Conservation (phyloP, 2,888 invertebrate species). For the Hyposoter didymator region DNA sequence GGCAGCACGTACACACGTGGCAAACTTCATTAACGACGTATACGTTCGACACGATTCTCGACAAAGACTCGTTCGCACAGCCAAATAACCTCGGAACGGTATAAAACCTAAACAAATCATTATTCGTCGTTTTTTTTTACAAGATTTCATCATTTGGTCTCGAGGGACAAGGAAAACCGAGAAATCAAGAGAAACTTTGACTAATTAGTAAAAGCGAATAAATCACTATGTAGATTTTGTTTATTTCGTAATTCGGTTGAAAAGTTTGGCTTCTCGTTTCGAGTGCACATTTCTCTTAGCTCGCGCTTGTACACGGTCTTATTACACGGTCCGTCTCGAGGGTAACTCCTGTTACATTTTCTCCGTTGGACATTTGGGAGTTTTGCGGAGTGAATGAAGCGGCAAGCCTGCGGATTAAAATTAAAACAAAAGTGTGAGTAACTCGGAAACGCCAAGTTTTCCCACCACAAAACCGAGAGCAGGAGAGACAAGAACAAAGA, state of each 20-base stretch:
- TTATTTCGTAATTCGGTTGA: slow-evolving; percentile 21
- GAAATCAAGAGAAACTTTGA: slow-evolving; percentile 71
- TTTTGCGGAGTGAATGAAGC: slow-evolving; percentile 27
- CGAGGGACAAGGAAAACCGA: slow-evolving; percentile 50
- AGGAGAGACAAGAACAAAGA: slow-evolving; percentile 23
- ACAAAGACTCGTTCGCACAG: slow-evolving; percentile 37
- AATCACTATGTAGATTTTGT: slow-evolving; percentile 32
- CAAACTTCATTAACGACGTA: slow-evolving; percentile 58
- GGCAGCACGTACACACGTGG: slow-evolving; percentile 56
- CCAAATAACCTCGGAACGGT: slow-evolving; percentile 37
- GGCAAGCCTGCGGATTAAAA: slow-evolving; percentile 63
- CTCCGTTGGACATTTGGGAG: slow-evolving; percentile 50
- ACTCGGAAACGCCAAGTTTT: slow-evolving; percentile 48
- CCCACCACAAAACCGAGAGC: slow-evolving; percentile 36
- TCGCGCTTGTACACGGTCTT: slow-evolving; percentile 10
- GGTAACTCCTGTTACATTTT: slow-evolving; percentile 64
- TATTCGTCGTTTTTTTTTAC: not conserved
- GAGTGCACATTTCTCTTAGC: slow-evolving; percentile 33
- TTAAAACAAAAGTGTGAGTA: slow-evolving; percentile 47
- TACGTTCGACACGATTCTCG: slow-evolving; percentile 31
- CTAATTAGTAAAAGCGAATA: slow-evolving; percentile 70
- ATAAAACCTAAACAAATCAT: not conserved
- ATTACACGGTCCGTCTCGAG: slow-evolving; percentile 37
- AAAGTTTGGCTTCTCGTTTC: slow-evolving; percentile 37
- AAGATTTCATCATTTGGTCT: not conserved